Evolutionary conservation across 2,888 invertebrate genomes (phyloP).

Genomic region (Nasonovia ribisnigri): DNA sequence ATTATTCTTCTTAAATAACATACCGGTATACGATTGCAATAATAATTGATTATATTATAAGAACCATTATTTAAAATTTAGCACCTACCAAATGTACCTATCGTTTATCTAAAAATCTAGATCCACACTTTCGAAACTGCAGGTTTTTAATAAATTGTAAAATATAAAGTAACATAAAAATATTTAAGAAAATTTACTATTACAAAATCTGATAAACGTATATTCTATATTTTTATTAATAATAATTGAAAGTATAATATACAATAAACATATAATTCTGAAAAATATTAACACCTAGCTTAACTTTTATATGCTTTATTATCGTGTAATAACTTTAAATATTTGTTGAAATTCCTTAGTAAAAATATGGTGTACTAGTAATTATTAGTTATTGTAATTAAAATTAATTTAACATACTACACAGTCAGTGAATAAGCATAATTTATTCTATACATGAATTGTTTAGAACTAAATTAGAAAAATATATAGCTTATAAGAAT

Average conservation of each 20-base stretch:
- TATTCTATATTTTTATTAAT: too few species aligned
- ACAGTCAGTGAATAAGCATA: background rate
- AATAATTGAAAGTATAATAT: too few species aligned
- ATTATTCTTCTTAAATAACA: background rate
- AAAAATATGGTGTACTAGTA: background rate
- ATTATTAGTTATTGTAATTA: background rate
- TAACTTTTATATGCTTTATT: too few species aligned
- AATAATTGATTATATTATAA: background rate
- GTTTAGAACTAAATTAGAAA: background rate
- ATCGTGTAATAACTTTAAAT: background rate
- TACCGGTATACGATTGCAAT: background rate
- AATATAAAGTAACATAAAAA: background rate
- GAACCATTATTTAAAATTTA: background rate
- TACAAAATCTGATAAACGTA: background rate
- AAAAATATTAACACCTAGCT: too few species aligned
- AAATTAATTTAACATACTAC: background rate
- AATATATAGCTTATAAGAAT: background rate
- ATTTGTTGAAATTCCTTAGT: background rate
- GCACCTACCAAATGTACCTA: background rate
- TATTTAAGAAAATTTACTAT: background rate
- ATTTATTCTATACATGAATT: background rate
- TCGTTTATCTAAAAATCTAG: background rate
- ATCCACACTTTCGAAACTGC: background rate
- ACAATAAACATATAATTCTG: too few species aligned
- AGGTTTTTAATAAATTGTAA: background rate